Conservation (phyloP, 2,888 invertebrate species). For the Drosophila paracracens region DNA sequence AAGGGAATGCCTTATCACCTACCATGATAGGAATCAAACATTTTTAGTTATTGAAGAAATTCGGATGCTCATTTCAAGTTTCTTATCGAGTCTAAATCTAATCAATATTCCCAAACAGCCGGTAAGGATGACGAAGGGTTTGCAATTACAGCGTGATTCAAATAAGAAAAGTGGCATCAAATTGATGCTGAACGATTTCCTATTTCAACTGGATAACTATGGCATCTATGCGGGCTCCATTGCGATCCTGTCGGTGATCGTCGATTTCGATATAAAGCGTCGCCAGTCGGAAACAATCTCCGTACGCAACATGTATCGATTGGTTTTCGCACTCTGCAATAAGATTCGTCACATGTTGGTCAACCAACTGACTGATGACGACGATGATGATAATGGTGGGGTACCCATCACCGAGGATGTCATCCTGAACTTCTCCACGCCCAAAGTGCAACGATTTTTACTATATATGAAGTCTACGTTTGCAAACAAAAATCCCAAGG, state of each 20-base stretch:
- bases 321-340: slow-evolving; percentile 80
- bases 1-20: slow-evolving; percentile 83
- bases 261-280: slow-evolving; percentile 88
- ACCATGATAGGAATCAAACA: not conserved
- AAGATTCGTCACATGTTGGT: slow-evolving; percentile 86
- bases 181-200: slow-evolving; percentile 86
- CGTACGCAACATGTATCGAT: slow-evolving; percentile 73
- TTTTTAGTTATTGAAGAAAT: slow-evolving; percentile 44
- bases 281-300: slow-evolving; percentile 85
- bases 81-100: slow-evolving; percentile 39
- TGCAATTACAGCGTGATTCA: slow-evolving; percentile 60
- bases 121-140: slow-evolving; percentile 63
- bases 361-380: slow-evolving; percentile 84
- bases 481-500: slow-evolving; percentile 79
- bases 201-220: slow-evolving; percentile 86
- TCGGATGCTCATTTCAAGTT: slow-evolving; percentile 17
- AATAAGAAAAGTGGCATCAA: slow-evolving; percentile 85
- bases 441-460: slow-evolving; percentile 88
- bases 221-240: slow-evolving; percentile 87
- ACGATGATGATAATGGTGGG: slow-evolving; percentile 73
- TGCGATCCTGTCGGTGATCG: slow-evolving; percentile 87
- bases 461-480: slow-evolving; percentile 87
- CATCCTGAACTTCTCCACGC: slow-evolving; percentile 87
- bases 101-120: slow-evolving; percentile 68
- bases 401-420: slow-evolving; percentile 48